Conservation (phyloP, 2,797 vertebrate genomes). For the Phoxinus dragarum region DNA sequence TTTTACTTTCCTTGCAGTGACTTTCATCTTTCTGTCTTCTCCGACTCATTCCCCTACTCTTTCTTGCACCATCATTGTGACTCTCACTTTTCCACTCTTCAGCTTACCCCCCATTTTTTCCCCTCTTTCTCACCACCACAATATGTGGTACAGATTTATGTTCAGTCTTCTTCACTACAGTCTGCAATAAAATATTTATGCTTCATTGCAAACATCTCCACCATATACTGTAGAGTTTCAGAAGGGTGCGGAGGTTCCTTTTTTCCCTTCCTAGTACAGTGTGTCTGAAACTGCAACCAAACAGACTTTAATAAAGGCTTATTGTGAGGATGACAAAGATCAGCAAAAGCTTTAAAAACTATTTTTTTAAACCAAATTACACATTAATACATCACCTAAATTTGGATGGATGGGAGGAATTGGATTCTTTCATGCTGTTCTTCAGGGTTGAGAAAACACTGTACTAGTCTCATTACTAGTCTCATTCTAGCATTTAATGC, state of each 20-base stretch:
- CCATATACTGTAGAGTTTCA: slow-evolving; percentile 49
- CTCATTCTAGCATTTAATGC: neutral
- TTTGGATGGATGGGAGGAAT: neutral
- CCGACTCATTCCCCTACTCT: slow-evolving; percentile 35
- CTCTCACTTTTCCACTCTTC: slow-evolving; percentile 23
- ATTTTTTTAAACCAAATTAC: slow-evolving; percentile 7
- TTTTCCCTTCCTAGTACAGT: slow-evolving; percentile 2
- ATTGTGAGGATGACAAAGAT: slow-evolving; percentile 30
- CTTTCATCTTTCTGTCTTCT: slow-evolving; percentile 64
- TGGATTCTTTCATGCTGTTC: neutral
- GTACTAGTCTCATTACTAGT: too few species aligned
- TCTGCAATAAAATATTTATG: slow-evolving; percentile 57
- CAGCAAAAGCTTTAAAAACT: neutral
- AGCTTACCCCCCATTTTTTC: slow-evolving; percentile 5
- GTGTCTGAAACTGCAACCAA: slow-evolving; percentile 3
- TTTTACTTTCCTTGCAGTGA: slow-evolving; percentile 67
- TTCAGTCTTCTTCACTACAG: slow-evolving; percentile 48
- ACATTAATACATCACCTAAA: slow-evolving; percentile 37
- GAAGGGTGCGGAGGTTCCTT: slow-evolving; percentile 48
- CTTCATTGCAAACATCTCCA: slow-evolving; percentile 58
- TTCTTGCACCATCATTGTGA: slow-evolving; percentile 10
- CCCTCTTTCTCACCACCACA: slow-evolving; percentile 37
- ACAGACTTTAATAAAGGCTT: slow-evolving; percentile 20
- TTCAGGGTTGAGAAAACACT: neutral
- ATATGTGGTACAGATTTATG: slow-evolving; percentile 47